phyloP scores from a whole-genome alignment of 2,888 invertebrate genomes.

The Drosophila pegasa region DNA sequence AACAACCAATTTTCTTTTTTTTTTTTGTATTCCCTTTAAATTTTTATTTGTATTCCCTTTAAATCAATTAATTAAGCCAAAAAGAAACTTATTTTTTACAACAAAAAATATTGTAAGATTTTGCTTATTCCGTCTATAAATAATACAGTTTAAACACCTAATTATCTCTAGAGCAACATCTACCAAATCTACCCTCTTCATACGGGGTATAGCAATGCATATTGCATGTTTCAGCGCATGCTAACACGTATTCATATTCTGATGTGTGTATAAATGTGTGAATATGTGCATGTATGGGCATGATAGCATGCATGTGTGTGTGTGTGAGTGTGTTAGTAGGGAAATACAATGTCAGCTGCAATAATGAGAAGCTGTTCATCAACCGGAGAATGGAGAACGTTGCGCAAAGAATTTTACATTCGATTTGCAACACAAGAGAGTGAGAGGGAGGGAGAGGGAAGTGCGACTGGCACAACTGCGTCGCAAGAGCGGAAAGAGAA shows the following conservation, averaged over 20 bases:
- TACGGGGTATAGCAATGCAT: slow-evolving; percentile 41
- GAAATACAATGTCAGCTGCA: slow-evolving; percentile 56
- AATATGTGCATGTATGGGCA: neutral
- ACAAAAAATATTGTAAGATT: too few relatives aligned
- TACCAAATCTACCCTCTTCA: neutral
- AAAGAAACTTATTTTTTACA: too few relatives aligned
- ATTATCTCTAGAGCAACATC: neutral
- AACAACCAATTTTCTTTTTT: too few relatives aligned
- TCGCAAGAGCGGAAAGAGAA: neutral
- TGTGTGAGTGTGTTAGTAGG: slow-evolving; percentile 17
- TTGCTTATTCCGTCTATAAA: too few relatives aligned
- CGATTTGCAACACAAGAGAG: slow-evolving; percentile 17
- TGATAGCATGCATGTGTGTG: neutral
- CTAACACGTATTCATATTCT: slow-evolving; percentile 40
- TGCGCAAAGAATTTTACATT: slow-evolving; percentile 29
- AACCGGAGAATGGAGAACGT: slow-evolving; percentile 27
- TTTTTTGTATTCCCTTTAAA: too few relatives aligned
- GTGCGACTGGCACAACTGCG: slow-evolving; percentile 32
- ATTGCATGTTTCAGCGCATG: slow-evolving; percentile 47
- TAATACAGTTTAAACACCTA: neutral
- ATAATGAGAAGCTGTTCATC: slow-evolving; percentile 61
- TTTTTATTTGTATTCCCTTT: too few relatives aligned
- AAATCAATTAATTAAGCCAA: too few relatives aligned
- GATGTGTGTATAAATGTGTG: neutral
- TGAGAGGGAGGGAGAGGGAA: neutral